Conservation (phyloP, 2,113 vertebrate genomes). For the Holacanthus passer region DNA sequence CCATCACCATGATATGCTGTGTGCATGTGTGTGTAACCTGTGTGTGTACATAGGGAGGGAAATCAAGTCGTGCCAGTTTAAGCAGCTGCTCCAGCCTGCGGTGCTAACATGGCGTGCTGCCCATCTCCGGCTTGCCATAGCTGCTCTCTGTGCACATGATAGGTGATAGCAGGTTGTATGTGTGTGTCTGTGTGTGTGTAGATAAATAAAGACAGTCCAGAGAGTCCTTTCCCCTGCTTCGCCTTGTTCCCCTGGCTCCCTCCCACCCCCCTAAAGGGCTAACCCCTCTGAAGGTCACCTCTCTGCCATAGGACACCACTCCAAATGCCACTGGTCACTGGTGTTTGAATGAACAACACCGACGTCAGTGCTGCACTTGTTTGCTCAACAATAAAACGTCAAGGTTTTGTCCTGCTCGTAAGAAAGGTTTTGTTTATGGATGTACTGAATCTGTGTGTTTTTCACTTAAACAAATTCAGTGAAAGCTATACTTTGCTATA, state of each 20-base stretch:
- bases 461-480: slow-evolving; percentile 34
- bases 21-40: slow-evolving; percentile 24
- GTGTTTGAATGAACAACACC: slow-evolving; percentile 77
- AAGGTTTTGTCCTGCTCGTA: slow-evolving; percentile 6
- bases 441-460: slow-evolving; percentile 35
- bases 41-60: slow-evolving; percentile 17
- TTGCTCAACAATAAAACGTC: slow-evolving; percentile 68
- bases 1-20: slow-evolving; percentile 44
- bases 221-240: slow-evolving; percentile 29
- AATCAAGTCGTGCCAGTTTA: slow-evolving; percentile 33
- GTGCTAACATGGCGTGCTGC: slow-evolving; percentile 30
- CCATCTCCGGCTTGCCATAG: slow-evolving; percentile 30
- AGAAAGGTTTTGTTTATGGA: slow-evolving; percentile 13
- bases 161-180: slow-evolving; percentile 45
- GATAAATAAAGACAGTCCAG: slow-evolving; percentile 63
- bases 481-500: slow-evolving; percentile 23
- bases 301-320: slow-evolving; percentile 46
- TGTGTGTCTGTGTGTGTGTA: slow-evolving; percentile 22
- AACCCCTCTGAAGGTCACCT: slow-evolving; percentile 69
- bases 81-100: slow-evolving; percentile 46
- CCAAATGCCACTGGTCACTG: slow-evolving; percentile 59
- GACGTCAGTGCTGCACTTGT: slow-evolving; percentile 49
- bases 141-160: slow-evolving; percentile 30
- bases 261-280: background rate
- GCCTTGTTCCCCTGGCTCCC: slow-evolving; percentile 6